Evolutionary conservation across 2,113 vertebrate species (phyloP), one percentile per base, ranked within the genome.

Genomic region (Phyllostomus discolor): DNA sequence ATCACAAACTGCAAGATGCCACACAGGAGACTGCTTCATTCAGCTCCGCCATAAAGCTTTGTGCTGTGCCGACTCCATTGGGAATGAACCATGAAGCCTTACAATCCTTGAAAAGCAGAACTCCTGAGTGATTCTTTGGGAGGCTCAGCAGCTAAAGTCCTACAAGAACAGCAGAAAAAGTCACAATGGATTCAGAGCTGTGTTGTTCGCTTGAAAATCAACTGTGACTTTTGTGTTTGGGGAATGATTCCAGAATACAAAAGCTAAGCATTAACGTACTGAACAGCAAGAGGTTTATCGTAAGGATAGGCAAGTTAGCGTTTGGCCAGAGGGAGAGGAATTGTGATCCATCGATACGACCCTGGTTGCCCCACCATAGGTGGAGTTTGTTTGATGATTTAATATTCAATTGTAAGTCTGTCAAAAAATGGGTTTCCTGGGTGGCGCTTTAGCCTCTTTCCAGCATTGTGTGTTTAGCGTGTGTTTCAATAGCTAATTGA

Each of bases 1-100:
- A 95, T 93, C 41, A 82, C 97, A 96, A 95, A 76, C 89, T 96
- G 86, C 96, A 97, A 97, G 98, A 97, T 96, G 97, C 93, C 96
- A 96, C 91, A 95, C 0, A 95, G 88, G 96, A 97, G 67, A 52
- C 17, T 31, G 5, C n/a, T n/a, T n/a, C 85, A 70, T 57, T 98
- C 93, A 82, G 81, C 12, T 96, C 93, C 96, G 88, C 94, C 94
- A 57, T 96, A 97, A 98, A 97, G 91, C 52, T 87, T 95, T 96
- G 46, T 76, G 97, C 96, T 97, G 92, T 79, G 46, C 82, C 50
- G 54, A 96, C 91, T 93, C n/a, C n/a, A 0, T 95, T 97, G 96
- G 91, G 97, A 98, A 98, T 97, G 97, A 98, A 96, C 97, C 54
- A 0, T 97, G 97, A 97, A 64, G 0, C 95, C 96, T 96, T 96